Conservation (phyloP, 2,797 vertebrate genomes). For the Eptatretus atami region DNA sequence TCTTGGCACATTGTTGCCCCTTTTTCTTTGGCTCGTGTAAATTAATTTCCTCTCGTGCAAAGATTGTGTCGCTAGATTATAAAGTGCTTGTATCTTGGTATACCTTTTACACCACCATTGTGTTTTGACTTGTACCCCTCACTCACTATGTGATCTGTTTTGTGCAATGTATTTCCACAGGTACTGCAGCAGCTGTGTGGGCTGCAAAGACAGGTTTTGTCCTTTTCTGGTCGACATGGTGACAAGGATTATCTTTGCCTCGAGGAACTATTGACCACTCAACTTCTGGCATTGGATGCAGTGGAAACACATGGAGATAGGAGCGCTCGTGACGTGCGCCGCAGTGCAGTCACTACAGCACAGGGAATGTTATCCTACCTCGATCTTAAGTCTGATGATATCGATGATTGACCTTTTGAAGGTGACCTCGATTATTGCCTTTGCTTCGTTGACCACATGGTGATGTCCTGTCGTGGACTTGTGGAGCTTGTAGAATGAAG, state of each 20-base stretch:
- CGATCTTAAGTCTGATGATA: slow-evolving; percentile 87
- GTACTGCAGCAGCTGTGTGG: slow-evolving; percentile 44
- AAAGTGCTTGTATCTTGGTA: too few relatives aligned
- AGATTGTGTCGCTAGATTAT: too few relatives aligned
- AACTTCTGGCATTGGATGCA: slow-evolving; percentile 60
- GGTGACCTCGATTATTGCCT: too few relatives aligned
- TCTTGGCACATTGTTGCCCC: too few relatives aligned
- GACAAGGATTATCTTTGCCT: slow-evolving; percentile 80
- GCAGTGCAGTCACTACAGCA: slow-evolving; percentile 74
- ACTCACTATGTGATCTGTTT: neutral
- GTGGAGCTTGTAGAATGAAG: too few relatives aligned
- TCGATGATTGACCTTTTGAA: slow-evolving; percentile 37
- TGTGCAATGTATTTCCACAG: slow-evolving; percentile 26
- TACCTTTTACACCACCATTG: too few relatives aligned
- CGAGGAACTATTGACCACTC: slow-evolving; percentile 83
- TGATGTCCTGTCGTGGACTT: too few relatives aligned
- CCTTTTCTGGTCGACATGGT: slow-evolving; percentile 47
- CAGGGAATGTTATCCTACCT: slow-evolving; percentile 86
- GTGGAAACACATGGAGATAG: slow-evolving; percentile 67
- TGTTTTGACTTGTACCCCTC: too few relatives aligned
- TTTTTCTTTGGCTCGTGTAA: too few relatives aligned
- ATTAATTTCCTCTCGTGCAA: too few relatives aligned
- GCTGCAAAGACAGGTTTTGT: slow-evolving; percentile 54
- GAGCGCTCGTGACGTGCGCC: slow-evolving; percentile 41
- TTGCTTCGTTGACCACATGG: too few relatives aligned